Conservation (phyloP, 2,113 vertebrate genomes). For the Mustela nigripes region DNA sequence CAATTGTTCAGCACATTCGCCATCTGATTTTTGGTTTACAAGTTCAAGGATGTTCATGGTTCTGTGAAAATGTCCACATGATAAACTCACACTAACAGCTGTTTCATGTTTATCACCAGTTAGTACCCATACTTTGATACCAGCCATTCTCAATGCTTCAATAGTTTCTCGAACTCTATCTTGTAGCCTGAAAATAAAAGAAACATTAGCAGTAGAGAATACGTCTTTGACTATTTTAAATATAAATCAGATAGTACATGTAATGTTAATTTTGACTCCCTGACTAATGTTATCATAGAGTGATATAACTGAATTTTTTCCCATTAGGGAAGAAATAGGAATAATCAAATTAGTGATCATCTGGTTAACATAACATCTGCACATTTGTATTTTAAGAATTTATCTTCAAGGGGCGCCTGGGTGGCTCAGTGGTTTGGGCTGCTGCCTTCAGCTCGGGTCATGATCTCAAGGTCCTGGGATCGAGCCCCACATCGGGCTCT, state of each 20-base stretch:
- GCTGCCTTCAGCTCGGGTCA: too few relatives aligned
- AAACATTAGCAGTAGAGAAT: slow-evolving; percentile 3
- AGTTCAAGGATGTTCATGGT: slow-evolving; percentile 98
- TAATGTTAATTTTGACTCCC: slow-evolving; percentile 1
- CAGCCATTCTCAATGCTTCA: slow-evolving; percentile 95
- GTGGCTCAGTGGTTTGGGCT: too few relatives aligned
- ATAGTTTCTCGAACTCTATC: slow-evolving; percentile 99
- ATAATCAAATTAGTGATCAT: background rate
- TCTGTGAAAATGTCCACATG: slow-evolving; percentile 97
- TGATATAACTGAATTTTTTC: background rate
- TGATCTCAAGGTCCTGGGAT: too few relatives aligned
- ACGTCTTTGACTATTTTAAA: slow-evolving; percentile 30
- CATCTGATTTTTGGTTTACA: slow-evolving; percentile 95
- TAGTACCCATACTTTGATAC: slow-evolving; percentile 99
- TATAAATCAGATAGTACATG: background rate
- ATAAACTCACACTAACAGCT: slow-evolving; percentile 97
- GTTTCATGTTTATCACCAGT: slow-evolving; percentile 98
- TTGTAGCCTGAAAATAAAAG: slow-evolving; percentile 92
- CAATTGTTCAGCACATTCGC: slow-evolving; percentile 95
- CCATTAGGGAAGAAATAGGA: background rate
- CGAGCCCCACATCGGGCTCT: too few relatives aligned
- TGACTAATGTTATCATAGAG: background rate
- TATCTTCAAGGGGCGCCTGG: background rate
- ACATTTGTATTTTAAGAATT: slow-evolving; percentile 41
- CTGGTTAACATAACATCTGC: slow-evolving; percentile 17